Conservation (phyloP, 2,113 vertebrate species). For the Lota lota region DNA sequence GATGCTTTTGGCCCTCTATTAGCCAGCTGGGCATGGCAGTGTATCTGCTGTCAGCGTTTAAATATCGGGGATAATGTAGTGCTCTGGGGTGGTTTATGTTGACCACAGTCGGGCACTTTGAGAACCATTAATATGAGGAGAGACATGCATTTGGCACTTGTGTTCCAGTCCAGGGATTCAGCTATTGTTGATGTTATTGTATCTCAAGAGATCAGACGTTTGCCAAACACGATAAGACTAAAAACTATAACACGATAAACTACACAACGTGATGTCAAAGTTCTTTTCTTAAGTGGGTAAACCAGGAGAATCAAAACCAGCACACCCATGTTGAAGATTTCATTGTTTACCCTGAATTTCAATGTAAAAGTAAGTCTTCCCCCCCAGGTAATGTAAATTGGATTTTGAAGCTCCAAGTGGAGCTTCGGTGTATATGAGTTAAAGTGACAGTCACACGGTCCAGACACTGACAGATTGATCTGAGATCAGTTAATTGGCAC, state of each 20-base stretch:
- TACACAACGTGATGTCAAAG: background rate
- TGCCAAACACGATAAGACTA: background rate
- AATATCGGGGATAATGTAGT: background rate
- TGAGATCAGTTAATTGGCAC: constrained; percentile 4
- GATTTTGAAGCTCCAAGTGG: constrained; percentile 22
- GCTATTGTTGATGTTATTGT: background rate
- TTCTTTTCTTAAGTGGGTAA: background rate
- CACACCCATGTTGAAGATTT: background rate
- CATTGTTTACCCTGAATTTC: constrained; percentile 23
- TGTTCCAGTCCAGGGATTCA: background rate
- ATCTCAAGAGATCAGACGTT: background rate
- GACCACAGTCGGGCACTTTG: constrained; percentile 3
- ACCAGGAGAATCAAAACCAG: background rate
- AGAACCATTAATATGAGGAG: background rate
- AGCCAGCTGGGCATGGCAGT: constrained; percentile 31
- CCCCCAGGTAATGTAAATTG: constrained; percentile 27
- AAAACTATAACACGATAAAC: too few species aligned
- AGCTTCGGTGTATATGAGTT: background rate
- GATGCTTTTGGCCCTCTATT: constrained; percentile 25
- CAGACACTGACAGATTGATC: constrained; percentile 5
- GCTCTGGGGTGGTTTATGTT: background rate
- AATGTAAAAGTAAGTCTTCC: constrained; percentile 4
- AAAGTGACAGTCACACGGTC: constrained; percentile 12
- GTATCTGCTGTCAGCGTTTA: constrained; percentile 1
- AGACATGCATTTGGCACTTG: background rate